These are phyloP conservation scores for Platycercus adscitus DNA, from an alignment of 2,113 vertebrate genomes.

Conservation along the genomic window DNA sequence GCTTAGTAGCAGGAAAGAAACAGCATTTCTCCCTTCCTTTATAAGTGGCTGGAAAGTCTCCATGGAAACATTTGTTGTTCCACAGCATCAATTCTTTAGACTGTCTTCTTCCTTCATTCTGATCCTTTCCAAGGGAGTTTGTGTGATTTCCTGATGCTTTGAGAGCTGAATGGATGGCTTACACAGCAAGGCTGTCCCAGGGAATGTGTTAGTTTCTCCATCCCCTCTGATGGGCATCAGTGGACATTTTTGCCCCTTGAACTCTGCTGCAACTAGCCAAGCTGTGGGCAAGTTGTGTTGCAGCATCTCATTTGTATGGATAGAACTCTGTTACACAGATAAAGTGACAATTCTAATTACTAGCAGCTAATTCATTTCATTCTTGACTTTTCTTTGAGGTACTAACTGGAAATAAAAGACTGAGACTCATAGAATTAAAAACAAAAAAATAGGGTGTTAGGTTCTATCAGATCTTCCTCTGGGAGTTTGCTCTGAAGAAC, in stretches of 20 bases:
- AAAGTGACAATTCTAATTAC: not conserved
- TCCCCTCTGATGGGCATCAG: not conserved
- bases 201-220: not conserved
- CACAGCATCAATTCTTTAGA: not conserved
- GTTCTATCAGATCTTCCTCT: not conserved
- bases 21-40: not conserved
- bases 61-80: constrained; percentile 36
- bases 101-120: not conserved
- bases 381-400: constrained; percentile 29
- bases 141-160: not conserved
- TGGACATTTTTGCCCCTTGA: constrained; percentile 14
- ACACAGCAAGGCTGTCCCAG: not conserved
- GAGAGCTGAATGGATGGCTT: not conserved
- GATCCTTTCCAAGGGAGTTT: not conserved
- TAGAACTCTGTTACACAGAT: not conserved
- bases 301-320: not conserved
- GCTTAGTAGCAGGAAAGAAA: not conserved
- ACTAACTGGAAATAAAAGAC: constrained; percentile 22
- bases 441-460: not conserved
- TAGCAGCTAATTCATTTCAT: constrained; percentile 32
- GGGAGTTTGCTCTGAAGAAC: not conserved
- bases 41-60: not conserved
- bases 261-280: not conserved
- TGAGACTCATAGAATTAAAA: not conserved
- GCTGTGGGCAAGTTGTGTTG: not conserved